Evolutionary conservation across 2,888 invertebrate species (phyloP).

Genomic region (Amphipoea oculea): DNA sequence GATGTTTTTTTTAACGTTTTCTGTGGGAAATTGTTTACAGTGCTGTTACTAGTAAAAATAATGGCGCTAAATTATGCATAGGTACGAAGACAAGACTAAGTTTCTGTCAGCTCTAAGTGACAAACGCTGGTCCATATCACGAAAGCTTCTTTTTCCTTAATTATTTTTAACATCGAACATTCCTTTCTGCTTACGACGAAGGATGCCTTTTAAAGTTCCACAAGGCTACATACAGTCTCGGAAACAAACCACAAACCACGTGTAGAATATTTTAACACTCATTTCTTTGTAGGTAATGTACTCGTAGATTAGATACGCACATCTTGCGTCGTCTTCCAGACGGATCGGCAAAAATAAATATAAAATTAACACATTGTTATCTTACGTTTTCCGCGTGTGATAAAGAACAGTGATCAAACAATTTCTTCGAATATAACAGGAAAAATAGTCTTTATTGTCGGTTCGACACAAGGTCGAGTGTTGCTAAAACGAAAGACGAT

Average conservation of each 20-base stretch:
- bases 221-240: conserved; percentile 5
- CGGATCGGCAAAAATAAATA: conserved; percentile 26
- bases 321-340: neutral
- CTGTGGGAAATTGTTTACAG: neutral
- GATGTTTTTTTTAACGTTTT: neutral
- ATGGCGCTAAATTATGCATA: neutral
- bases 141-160: neutral
- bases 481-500: neutral
- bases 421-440: conserved; percentile 6
- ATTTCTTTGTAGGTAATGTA: conserved; percentile 19
- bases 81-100: neutral
- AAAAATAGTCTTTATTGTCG: conserved; percentile 6
- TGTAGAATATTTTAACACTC: conserved; percentile 9
- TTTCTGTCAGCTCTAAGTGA: neutral
- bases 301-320: conserved; percentile 1
- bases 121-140: neutral
- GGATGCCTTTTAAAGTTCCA: conserved; percentile 1
- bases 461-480: conserved; percentile 1
- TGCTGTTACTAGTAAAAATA: neutral
- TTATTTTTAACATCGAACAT: neutral
- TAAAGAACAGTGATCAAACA: conserved; percentile 17
- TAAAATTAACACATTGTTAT: conserved; percentile 23
- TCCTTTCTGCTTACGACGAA: neutral
- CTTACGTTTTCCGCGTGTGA: conserved; percentile 11
- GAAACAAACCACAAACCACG: neutral